A percentile compares a stretch with the other conserved stretches of the same genome.
phyloP scores from a whole-genome alignment of 1,140 invertebrate genomes.

The Drosophila elegans region DNA sequence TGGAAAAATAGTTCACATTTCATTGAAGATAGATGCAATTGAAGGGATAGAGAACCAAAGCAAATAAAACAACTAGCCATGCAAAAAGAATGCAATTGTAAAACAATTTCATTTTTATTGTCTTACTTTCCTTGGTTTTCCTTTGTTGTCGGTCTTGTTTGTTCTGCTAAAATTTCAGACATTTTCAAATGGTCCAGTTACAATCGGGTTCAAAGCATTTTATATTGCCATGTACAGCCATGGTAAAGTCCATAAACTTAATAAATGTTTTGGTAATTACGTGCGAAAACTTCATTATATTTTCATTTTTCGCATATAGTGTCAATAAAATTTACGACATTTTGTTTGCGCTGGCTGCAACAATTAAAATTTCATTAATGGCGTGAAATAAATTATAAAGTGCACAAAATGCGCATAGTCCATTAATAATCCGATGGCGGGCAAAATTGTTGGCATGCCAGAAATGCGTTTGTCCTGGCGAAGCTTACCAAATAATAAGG shows the following conservation, averaged over 20 bases:
- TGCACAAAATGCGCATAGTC: conserved; percentile 28
- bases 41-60: neutral
- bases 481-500: neutral
- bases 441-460: conserved; percentile 5
- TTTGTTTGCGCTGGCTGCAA: conserved; percentile 36
- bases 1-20: conserved; percentile 2
- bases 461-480: neutral
- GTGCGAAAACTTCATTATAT: conserved; percentile 43
- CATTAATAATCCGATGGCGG: conserved; percentile 25
- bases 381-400: conserved; percentile 41
- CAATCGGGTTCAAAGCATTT: conserved; percentile 12
- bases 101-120: conserved; percentile 30
- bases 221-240: neutral
- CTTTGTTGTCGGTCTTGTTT: neutral
- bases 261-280: conserved; percentile 51
- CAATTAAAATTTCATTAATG: conserved; percentile 49
- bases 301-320: conserved; percentile 43
- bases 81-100: conserved; percentile 28
- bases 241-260: conserved; percentile 22
- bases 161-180: conserved; percentile 10
- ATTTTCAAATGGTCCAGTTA: conserved; percentile 30
- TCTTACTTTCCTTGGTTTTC: conserved; percentile 6
- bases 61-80: conserved; percentile 2
- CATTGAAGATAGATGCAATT: neutral
- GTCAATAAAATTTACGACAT: conserved; percentile 51